These are phyloP conservation scores for Ichneumoninae sp. DNA, from an alignment of 2,888 invertebrate genomes.

Conservation along the genomic window DNA sequence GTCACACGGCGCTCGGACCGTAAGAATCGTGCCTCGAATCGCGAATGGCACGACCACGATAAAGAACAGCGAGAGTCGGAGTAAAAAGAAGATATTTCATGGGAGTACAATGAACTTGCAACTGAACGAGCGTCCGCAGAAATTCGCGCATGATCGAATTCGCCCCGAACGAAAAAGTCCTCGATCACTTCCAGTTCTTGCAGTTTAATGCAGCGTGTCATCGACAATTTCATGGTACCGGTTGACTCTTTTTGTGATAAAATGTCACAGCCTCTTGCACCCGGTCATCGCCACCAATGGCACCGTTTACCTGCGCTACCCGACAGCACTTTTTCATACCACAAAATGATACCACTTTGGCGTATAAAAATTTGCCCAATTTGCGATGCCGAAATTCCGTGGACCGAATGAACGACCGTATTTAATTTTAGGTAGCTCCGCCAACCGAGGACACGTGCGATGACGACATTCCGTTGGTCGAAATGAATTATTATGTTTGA, in stretches of 20 bases:
- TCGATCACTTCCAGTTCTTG: background rate
- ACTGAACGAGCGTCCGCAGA: background rate
- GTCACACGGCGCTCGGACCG: constrained; percentile 14
- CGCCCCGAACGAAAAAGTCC: background rate
- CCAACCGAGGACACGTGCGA: background rate
- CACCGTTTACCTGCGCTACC: background rate
- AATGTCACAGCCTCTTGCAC: background rate
- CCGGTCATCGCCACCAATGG: background rate
- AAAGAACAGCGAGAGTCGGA: constrained; percentile 10
- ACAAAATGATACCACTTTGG: too few species aligned
- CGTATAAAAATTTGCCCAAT: too few species aligned
- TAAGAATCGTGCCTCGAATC: constrained; percentile 50
- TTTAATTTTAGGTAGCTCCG: too few species aligned
- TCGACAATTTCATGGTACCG: background rate
- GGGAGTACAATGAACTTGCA: constrained; percentile 41
- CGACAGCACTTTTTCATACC: background rate
- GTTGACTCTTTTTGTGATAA: background rate
- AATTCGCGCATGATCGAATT: constrained; percentile 10
- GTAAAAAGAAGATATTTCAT: constrained; percentile 1
- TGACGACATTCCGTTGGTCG: background rate
- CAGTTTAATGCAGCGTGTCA: constrained; percentile 16
- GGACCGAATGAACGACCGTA: too few species aligned
- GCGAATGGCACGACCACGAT: constrained; percentile 28
- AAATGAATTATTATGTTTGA: background rate
- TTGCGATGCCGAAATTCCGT: too few species aligned